Percentiles rank a stretch among this genome's conserved stretches.
phyloP scores from a whole-genome alignment of 2,797 vertebrate genomes.

The Melanotaenia boesemani region DNA sequence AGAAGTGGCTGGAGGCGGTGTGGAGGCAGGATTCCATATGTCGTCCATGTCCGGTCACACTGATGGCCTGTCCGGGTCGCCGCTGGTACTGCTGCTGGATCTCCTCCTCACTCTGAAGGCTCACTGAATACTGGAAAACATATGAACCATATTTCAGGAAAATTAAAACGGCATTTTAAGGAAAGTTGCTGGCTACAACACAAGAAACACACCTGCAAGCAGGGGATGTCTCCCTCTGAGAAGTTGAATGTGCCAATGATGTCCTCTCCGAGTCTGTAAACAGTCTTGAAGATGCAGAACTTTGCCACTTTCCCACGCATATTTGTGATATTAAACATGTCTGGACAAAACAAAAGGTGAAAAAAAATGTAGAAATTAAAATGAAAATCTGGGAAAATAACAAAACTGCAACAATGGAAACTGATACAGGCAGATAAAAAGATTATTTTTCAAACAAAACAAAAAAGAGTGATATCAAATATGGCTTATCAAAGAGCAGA shows the following conservation, averaged over 20 bases:
- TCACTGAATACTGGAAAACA: constrained; percentile 91
- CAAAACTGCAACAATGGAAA: not conserved
- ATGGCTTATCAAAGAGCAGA: not conserved
- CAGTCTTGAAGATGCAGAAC: constrained; percentile 96
- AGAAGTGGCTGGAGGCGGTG: constrained; percentile 94
- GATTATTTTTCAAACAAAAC: not conserved
- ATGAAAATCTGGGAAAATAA: not conserved
- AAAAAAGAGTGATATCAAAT: not conserved
- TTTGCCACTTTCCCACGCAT: constrained; percentile 93
- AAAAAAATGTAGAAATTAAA: not conserved
- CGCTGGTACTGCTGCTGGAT: constrained; percentile 92
- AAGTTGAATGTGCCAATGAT: constrained; percentile 95
- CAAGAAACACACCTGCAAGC: constrained; percentile 89
- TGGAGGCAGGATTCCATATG: constrained; percentile 97
- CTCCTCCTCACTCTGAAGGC: constrained; percentile 95
- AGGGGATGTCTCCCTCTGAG: constrained; percentile 95
- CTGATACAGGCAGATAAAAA: not conserved
- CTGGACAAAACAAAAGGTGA: constrained; percentile 71
- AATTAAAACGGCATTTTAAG: not conserved
- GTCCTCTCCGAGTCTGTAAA: constrained; percentile 97
- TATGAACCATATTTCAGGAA: not conserved
- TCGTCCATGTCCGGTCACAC: constrained; percentile 90
- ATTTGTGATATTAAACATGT: constrained; percentile 97
- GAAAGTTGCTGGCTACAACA: not conserved
- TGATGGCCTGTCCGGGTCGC: constrained; percentile 84